Evolutionary conservation across 2,888 invertebrate species (phyloP).

Genomic region (Pyrgus malvae): DNA sequence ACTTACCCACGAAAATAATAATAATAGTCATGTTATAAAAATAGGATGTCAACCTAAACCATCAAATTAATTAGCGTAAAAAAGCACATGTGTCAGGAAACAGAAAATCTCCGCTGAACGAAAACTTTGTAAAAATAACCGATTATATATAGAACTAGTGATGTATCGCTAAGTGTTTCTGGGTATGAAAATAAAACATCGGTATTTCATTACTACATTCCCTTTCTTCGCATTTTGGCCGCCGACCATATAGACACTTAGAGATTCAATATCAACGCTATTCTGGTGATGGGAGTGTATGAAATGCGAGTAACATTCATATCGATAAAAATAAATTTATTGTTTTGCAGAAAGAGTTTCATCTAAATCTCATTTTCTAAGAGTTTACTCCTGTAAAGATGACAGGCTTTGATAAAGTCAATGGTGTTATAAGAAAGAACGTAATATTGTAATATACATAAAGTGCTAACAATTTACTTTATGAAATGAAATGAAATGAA

Average conservation of each 20-base stretch:
- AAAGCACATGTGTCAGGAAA: background rate
- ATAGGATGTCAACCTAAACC: background rate
- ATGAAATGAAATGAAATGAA: too few relatives aligned
- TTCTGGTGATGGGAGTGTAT: constrained; percentile 32
- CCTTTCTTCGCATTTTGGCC: constrained; percentile 38
- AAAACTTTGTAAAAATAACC: constrained; percentile 6
- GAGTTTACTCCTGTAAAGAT: too few relatives aligned
- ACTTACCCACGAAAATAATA: too few relatives aligned
- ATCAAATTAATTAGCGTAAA: background rate
- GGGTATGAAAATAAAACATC: constrained; percentile 27
- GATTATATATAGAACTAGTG: constrained; percentile 10
- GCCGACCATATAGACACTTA: constrained; percentile 36
- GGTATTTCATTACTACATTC: constrained; percentile 41
- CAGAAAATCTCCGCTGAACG: background rate
- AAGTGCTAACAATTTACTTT: too few relatives aligned
- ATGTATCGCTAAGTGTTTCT: constrained; percentile 1
- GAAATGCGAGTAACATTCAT: background rate
- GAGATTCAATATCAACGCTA: constrained; percentile 37
- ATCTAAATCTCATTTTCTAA: too few relatives aligned
- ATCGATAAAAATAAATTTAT: background rate
- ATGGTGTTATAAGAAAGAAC: too few relatives aligned
- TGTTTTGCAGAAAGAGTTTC: too few relatives aligned
- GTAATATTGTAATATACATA: too few relatives aligned
- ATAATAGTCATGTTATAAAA: too few relatives aligned
- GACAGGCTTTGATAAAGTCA: too few relatives aligned